Conservation (phyloP, 37 sponge, comb jelly and placozoan genomes). For the Mnemiopsis leidyi region DNA sequence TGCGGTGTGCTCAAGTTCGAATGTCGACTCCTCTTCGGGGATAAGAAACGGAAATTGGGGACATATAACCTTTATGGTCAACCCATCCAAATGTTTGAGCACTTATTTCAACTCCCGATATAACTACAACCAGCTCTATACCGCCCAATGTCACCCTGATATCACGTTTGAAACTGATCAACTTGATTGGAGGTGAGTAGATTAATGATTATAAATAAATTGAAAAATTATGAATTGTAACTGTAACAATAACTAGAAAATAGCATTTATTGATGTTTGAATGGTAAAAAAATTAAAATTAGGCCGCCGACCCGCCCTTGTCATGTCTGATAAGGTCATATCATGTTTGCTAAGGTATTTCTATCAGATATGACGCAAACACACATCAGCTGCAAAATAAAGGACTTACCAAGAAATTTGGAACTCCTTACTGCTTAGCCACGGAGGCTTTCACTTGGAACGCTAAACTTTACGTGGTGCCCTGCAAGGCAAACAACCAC, state of each 20-base stretch:
- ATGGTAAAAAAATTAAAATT: no score
- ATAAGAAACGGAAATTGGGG: neutral
- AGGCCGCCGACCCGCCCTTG: no score
- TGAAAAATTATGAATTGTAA: no score
- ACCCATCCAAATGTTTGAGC: neutral
- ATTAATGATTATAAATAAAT: no score
- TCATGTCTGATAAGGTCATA: no score
- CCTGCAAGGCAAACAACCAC: slow-evolving; percentile 15
- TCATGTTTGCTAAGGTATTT: no score
- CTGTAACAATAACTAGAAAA: no score
- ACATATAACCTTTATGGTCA: neutral
- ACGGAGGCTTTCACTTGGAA: neutral
- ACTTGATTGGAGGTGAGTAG: neutral
- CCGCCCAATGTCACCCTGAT: neutral
- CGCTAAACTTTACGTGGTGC: neutral
- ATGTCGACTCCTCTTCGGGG: neutral
- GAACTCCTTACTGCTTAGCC: neutral
- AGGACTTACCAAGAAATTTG: neutral
- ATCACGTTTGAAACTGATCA: neutral
- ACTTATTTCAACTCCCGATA: neutral
- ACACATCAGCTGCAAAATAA: neutral
- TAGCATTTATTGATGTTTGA: no score
- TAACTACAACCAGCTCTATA: neutral
- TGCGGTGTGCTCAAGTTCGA: no score
- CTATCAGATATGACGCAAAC: slow-evolving; percentile 8